phyloP scores from a whole-genome alignment of 2,888 invertebrate genomes.

The Ophion ellenae region DNA sequence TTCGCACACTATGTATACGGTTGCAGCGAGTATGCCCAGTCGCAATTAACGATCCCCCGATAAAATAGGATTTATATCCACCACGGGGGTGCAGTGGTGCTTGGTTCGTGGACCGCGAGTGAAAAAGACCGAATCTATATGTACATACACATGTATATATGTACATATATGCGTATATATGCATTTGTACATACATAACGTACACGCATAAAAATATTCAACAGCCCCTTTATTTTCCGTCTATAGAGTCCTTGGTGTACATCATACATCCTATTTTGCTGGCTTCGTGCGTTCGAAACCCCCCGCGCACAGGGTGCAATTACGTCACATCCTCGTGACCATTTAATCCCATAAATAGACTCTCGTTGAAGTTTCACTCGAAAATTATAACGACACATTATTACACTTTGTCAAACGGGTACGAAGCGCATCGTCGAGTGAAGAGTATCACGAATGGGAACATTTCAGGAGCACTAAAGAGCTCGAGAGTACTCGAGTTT shows the following conservation, averaged over 20 bases:
- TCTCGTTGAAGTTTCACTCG: conserved; percentile 23
- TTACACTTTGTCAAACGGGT: not conserved
- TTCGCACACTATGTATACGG: conserved; percentile 53
- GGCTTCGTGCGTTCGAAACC: conserved; percentile 18
- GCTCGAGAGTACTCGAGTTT: not conserved
- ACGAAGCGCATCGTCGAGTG: not conserved
- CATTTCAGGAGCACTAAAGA: conserved; percentile 2
- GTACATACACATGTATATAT: not conserved
- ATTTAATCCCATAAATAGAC: conserved; percentile 27
- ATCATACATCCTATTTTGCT: conserved; percentile 31
- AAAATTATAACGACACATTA: not conserved
- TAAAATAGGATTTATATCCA: conserved; percentile 71
- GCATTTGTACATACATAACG: not conserved
- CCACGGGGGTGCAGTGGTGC: conserved; percentile 35
- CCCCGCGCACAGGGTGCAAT: conserved; percentile 22
- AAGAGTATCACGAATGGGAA: conserved; percentile 6
- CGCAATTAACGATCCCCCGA: conserved; percentile 71
- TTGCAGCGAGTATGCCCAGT: conserved; percentile 63
- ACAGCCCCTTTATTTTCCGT: not conserved
- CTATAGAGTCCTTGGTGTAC: not conserved
- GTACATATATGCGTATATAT: not conserved
- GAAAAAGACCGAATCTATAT: conserved; percentile 32
- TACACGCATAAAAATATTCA: not conserved
- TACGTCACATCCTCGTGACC: conserved; percentile 35
- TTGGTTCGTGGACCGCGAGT: conserved; percentile 47